Evolutionary conservation across 2,888 invertebrate genomes (phyloP).

Genomic region (Lissonota sp.): DNA sequence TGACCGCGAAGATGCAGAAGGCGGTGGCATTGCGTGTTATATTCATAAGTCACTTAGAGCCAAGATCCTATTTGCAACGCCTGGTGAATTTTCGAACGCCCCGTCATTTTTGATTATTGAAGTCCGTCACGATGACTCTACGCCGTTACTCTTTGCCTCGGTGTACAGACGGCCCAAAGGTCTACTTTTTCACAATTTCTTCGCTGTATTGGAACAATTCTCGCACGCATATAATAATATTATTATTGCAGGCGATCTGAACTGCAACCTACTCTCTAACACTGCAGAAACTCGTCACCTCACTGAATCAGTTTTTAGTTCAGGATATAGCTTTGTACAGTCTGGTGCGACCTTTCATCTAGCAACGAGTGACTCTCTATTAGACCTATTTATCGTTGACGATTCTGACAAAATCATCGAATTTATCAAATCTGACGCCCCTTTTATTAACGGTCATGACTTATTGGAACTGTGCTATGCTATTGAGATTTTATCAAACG

Average conservation of each 20-base stretch:
- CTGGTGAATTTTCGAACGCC: not conserved
- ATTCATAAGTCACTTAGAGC: constrained; percentile 46
- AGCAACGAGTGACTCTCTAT: not conserved
- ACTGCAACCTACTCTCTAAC: constrained; percentile 9
- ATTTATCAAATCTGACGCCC: constrained; percentile 1
- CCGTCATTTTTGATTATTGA: constrained; percentile 35
- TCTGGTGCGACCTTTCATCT: constrained; percentile 18
- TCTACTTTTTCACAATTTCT: not conserved
- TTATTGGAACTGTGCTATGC: not conserved
- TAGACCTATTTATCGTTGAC: constrained; percentile 32
- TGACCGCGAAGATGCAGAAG: constrained; percentile 14
- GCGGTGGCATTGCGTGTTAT: constrained; percentile 45
- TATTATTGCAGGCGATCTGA: constrained; percentile 16
- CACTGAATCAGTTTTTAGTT: not conserved
- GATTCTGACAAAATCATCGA: not conserved
- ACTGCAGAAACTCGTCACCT: not conserved
- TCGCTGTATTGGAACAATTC: not conserved
- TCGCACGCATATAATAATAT: constrained; percentile 21
- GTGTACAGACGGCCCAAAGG: constrained; percentile 39
- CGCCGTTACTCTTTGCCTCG: not conserved
- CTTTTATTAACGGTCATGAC: constrained; percentile 45
- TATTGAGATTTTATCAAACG: not conserved
- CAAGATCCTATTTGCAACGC: not conserved
- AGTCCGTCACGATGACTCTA: not conserved
- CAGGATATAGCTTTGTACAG: not conserved